Conservation (phyloP, 2,113 vertebrate genomes). For the Ursus arctos region DNA sequence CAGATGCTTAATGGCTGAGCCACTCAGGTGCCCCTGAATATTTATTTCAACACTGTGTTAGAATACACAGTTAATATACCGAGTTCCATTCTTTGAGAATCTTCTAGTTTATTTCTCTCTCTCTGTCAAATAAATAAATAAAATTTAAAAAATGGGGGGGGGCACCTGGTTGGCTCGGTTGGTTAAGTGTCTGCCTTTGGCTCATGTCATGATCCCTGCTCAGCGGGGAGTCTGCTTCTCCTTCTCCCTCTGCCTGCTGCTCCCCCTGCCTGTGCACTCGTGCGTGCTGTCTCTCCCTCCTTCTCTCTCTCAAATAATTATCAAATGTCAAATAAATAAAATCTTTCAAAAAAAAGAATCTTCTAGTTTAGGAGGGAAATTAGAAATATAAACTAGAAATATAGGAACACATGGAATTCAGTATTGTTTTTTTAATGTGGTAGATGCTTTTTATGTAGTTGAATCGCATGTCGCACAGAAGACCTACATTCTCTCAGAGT, state of each 20-base stretch:
- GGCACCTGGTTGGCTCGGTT: too few relatives aligned
- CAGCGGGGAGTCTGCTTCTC: too few relatives aligned
- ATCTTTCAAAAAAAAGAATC: background rate
- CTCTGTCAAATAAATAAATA: too few relatives aligned
- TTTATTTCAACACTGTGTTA: background rate
- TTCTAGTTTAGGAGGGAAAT: background rate
- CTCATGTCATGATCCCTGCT: background rate
- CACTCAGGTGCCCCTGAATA: background rate
- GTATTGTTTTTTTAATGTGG: background rate
- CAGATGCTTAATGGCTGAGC: too few relatives aligned
- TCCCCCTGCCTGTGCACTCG: too few relatives aligned
- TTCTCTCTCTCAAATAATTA: too few relatives aligned
- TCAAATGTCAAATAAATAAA: too few relatives aligned
- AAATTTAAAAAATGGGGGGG: too few relatives aligned
- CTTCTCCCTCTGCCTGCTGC: too few relatives aligned
- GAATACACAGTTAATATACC: background rate
- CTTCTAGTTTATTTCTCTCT: background rate
- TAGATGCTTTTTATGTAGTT: conserved; percentile 17
- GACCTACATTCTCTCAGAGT: background rate
- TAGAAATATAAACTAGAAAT: background rate
- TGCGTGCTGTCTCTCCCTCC: too few relatives aligned
- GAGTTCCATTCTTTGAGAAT: background rate
- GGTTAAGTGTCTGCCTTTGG: background rate
- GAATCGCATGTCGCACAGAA: conserved; percentile 3
- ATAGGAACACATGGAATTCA: background rate